Base-by-base conservation (phyloP, 2,888 invertebrate species). In the Caenorhabditis imperialis region DNA sequence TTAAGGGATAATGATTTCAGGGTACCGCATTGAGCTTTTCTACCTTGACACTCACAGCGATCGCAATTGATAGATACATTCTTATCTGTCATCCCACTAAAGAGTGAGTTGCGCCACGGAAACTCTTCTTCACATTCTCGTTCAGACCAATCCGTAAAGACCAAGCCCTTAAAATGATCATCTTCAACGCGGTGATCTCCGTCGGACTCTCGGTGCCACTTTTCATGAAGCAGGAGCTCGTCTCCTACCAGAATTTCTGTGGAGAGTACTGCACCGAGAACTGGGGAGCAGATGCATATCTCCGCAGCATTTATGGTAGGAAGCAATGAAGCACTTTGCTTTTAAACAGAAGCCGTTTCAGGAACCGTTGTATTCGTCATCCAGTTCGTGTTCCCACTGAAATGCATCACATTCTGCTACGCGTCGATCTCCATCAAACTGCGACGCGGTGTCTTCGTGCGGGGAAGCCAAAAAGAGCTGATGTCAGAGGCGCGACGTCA, bases 1-100 rank as follows among this genome's bases (percentile, higher is more conserved):
- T 12, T 35, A 12, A 23, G 35, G 23, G 27, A 54, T 6, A 22
- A 8, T 12, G 7, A 1, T 78, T 85, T 57, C 69, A 86, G 85
- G 87, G 96, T 58, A 94, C 94, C 85, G 94, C 95, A 88, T 94
- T 99, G 81, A 98, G 97, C 91, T 96, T 98, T 88, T 96, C 96
- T 71, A 96, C 97, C 0, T 91, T 97, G 84, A 99, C 98, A 3
- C 91, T 98, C 76, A 97, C 96, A 81, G 94, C 96, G 81, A 98
- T 99, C 85, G 96, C 98, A 53, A 93, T 97, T 74, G 98, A 99
- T 90, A 92, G 98, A 70, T 98, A 81, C 69, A 84, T 86, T 5
- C 71, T 87, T 25, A 87, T 87, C 38, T 79, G 86, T 44, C 85
- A 79, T 25, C 87, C 87, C 12, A 84, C 85, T 5, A 81, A 74